Evolutionary conservation across 2,797 vertebrate genomes (phyloP).

Genomic region (Notoglanidium macrostoma): DNA sequence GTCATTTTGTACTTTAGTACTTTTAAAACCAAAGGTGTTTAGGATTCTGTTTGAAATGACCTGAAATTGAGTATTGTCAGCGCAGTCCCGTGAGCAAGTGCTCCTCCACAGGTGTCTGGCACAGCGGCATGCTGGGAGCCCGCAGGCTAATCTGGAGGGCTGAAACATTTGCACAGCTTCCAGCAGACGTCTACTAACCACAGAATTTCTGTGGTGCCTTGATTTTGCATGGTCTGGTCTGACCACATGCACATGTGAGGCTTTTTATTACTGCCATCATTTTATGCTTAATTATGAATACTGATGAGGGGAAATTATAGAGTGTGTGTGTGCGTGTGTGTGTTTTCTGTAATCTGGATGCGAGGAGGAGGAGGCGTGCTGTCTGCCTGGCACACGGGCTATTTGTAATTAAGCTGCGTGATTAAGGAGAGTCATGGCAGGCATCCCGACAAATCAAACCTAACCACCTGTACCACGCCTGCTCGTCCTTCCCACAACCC

Average conservation of each 20-base stretch:
- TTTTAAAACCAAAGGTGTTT: not conserved
- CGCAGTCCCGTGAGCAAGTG: not conserved
- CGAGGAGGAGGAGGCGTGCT: conserved; percentile 24
- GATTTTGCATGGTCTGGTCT: conserved; percentile 38
- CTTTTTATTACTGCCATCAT: conserved; percentile 59
- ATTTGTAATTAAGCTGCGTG: conserved; percentile 68
- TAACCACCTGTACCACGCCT: conserved; percentile 19
- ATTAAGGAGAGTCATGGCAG: conserved; percentile 54
- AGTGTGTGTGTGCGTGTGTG: not conserved
- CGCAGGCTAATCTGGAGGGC: not conserved
- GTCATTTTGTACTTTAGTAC: not conserved
- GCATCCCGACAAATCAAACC: conserved; percentile 64
- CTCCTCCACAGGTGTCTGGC: not conserved
- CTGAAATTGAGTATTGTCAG: not conserved
- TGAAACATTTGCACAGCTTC: not conserved
- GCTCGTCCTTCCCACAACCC: conserved; percentile 7
- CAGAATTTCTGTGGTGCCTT: conserved; percentile 22
- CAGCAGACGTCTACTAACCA: not conserved
- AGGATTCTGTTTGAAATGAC: too few species aligned
- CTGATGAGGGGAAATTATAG: conserved; percentile 9
- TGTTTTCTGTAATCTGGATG: conserved; percentile 27
- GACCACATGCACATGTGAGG: conserved; percentile 56
- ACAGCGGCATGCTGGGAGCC: not conserved
- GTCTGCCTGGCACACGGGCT: conserved; percentile 31
- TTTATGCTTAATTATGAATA: conserved; percentile 55